Conservation (phyloP, 2,888 invertebrate genomes). For the Meta bourneti region DNA sequence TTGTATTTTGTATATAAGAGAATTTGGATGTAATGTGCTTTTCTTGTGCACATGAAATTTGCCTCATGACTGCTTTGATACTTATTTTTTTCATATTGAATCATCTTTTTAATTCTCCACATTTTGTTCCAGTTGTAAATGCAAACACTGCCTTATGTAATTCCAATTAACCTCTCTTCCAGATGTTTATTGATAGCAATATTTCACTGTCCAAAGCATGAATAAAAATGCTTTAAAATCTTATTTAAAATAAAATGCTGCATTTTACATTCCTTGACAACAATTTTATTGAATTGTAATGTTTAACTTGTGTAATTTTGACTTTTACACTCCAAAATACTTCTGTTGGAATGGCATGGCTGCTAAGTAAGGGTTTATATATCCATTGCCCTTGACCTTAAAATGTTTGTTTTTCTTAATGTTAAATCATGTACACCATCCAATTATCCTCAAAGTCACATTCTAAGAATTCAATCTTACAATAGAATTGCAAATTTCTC, state of each 20-base stretch:
- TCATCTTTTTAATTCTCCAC: slow-evolving; percentile 1
- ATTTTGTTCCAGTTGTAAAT: neutral
- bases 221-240: neutral
- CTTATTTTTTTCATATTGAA: slow-evolving; percentile 10
- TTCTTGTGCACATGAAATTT: slow-evolving; percentile 28
- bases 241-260: neutral
- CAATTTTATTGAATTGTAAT: neutral
- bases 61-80: neutral
- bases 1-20: slow-evolving; percentile 46
- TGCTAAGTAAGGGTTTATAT: neutral
- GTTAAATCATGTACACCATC: too few species aligned
- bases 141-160: neutral
- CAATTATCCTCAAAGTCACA: too few species aligned
- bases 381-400: too few species aligned
- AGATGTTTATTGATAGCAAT: neutral
- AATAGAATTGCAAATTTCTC: too few species aligned
- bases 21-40: slow-evolving; percentile 5
- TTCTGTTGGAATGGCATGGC: neutral
- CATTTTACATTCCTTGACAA: neutral
- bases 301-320: neutral
- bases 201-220: neutral
- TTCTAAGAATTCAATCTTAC: too few species aligned
- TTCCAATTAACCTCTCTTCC: neutral
- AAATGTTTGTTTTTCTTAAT: too few species aligned
- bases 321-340: neutral